Conservation (phyloP, 2,797 vertebrate genomes). For the Netta rufina region DNA sequence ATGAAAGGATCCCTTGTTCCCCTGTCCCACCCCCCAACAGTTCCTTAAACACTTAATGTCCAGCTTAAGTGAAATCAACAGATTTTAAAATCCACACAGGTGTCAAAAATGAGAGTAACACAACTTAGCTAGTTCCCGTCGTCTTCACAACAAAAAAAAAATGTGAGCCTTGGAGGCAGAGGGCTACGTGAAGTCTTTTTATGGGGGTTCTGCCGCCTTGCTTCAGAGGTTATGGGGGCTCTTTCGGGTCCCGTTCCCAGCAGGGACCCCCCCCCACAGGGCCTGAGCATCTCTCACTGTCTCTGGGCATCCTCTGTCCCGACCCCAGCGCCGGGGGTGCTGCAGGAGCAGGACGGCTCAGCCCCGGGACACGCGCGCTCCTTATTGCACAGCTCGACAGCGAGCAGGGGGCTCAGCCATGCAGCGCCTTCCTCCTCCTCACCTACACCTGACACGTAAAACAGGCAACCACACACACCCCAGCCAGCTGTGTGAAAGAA, state of each 20-base stretch:
- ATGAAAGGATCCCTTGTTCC: neutral
- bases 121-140: neutral
- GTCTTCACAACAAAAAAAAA: neutral
- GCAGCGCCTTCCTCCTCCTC: neutral
- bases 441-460: neutral
- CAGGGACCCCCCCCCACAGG: neutral
- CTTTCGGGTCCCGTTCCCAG: conserved; percentile 13
- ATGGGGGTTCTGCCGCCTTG: neutral
- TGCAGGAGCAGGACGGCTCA: neutral
- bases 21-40: neutral
- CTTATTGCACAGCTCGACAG: neutral
- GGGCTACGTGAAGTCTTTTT: neutral
- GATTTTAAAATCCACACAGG: neutral
- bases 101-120: neutral
- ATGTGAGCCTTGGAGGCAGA: neutral
- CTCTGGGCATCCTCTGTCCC: neutral
- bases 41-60: conserved; percentile 65
- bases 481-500: conserved; percentile 58
- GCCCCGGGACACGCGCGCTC: fast-evolving
- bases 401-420: neutral
- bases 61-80: conserved; percentile 71
- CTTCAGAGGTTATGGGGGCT: neutral
- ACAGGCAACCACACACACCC: conserved; percentile 60
- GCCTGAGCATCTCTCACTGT: neutral
- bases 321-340: neutral